Percentiles rank a stretch among this genome's conserved stretches.
Conservation (phyloP, 37 sponge, comb jelly and placozoan genomes). For the Petrosia ficiformis region DNA sequence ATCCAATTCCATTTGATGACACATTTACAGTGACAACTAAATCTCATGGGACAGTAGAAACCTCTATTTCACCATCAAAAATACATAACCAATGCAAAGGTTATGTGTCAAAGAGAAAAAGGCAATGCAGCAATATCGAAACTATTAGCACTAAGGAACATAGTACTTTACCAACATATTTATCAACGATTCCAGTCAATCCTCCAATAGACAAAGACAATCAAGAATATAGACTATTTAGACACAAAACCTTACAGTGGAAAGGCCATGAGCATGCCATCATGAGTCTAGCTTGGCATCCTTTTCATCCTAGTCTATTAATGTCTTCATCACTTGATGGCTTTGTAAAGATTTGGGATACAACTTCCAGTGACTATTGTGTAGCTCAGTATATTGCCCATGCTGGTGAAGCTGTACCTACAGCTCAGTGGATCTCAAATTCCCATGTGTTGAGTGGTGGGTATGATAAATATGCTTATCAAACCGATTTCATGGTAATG, state of each 20-base stretch:
- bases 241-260: not conserved
- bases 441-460: conserved; percentile 53
- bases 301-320: conserved; percentile 20
- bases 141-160: no score
- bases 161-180: no score
- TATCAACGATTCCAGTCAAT: no score
- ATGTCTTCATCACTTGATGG: conserved; percentile 58
- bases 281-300: conserved; percentile 47
- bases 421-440: conserved; percentile 41
- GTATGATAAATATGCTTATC: conserved; percentile 32
- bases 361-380: not conserved
- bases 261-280: conserved; percentile 41
- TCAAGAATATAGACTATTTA: no score
- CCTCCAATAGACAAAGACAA: no score
- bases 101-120: no score
- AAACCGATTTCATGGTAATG: conserved; percentile 34
- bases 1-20: no score
- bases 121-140: no score
- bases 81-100: no score
- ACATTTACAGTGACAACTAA: no score
- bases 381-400: conserved; percentile 18
- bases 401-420: conserved; percentile 36
- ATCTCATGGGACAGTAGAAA: no score
- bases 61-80: no score
- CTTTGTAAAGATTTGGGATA: conserved; percentile 47